Evolutionary conservation across 2,113 vertebrate genomes (phyloP).

Genomic region (Jaculus jaculus): DNA sequence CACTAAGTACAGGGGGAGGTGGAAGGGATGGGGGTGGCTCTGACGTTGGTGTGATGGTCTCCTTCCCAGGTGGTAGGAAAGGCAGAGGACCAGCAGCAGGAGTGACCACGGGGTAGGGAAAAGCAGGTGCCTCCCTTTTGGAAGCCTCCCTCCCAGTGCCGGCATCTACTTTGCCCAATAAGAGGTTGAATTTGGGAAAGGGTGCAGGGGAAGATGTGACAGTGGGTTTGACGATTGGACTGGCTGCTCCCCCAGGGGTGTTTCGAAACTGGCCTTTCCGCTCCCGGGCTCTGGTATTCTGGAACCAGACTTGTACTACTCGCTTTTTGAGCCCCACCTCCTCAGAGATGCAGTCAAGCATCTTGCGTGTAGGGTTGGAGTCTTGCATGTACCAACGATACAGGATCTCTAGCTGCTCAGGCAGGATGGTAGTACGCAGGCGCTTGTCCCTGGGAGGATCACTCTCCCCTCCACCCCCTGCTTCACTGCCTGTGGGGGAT

Average conservation of each 20-base stretch:
- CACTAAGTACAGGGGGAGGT: constrained; percentile 68
- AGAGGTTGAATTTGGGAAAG: constrained; percentile 82
- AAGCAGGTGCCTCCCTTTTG: constrained; percentile 65
- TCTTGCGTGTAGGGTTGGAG: constrained; percentile 93
- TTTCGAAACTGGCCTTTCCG: constrained; percentile 93
- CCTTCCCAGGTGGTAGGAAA: constrained; percentile 79
- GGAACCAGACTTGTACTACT: constrained; percentile 97
- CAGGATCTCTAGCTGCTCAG: constrained; percentile 93
- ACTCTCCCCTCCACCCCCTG: constrained; percentile 62
- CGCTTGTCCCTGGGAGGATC: constrained; percentile 86
- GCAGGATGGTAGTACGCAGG: constrained; percentile 93
- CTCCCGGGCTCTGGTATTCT: constrained; percentile 94
- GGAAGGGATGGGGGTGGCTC: constrained; percentile 66
- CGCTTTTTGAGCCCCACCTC: constrained; percentile 95
- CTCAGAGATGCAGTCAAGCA: constrained; percentile 93
- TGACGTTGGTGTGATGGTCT: constrained; percentile 55
- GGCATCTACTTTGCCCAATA: constrained; percentile 73
- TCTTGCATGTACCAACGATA: constrained; percentile 95
- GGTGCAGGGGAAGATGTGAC: constrained; percentile 66
- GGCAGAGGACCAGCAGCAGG: constrained; percentile 75
- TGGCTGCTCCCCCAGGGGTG: constrained; percentile 80
- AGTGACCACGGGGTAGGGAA: constrained; percentile 74
- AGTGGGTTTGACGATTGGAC: constrained; percentile 82
- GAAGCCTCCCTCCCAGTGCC: constrained; percentile 68
- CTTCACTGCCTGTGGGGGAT: constrained; percentile 81